These are phyloP conservation scores for Muntiacus reevesi DNA, from an alignment of 2,113 vertebrate genomes.

Conservation along the genomic window DNA sequence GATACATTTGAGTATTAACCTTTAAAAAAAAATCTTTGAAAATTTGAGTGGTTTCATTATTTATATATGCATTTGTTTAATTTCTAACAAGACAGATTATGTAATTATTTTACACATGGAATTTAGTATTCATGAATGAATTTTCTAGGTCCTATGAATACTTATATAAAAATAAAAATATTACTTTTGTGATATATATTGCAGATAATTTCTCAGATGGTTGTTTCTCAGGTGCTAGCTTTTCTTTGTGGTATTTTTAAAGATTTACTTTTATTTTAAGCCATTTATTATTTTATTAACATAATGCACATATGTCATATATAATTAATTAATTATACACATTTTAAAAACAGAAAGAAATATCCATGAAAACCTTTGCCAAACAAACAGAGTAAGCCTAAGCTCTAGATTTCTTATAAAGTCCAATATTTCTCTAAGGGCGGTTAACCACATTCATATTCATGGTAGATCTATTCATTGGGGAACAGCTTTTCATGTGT, in stretches of 20 bases:
- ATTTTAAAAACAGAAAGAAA: neutral
- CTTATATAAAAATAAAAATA: neutral
- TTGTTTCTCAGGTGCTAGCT: neutral
- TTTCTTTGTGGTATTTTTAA: neutral
- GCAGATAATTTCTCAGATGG: neutral
- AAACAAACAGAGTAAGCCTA: neutral
- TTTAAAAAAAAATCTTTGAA: neutral
- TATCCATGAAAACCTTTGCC: neutral
- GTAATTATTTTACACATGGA: neutral
- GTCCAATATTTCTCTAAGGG: neutral
- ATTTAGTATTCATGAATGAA: neutral
- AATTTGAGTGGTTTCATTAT: neutral
- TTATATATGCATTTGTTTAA: neutral
- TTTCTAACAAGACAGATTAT: neutral
- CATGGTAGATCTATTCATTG: neutral
- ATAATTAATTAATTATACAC: neutral
- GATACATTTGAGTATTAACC: neutral
- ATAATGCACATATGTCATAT: neutral
- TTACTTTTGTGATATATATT: neutral
- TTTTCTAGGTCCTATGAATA: neutral
- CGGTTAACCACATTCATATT: accelerated
- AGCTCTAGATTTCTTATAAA: neutral
- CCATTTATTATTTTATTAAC: neutral
- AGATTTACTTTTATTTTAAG: neutral
- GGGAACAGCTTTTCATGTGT: neutral